Percentiles rank a stretch among this genome's conserved stretches.
Conservation (phyloP, 1,140 invertebrate species). For the Drosophila teissieri region DNA sequence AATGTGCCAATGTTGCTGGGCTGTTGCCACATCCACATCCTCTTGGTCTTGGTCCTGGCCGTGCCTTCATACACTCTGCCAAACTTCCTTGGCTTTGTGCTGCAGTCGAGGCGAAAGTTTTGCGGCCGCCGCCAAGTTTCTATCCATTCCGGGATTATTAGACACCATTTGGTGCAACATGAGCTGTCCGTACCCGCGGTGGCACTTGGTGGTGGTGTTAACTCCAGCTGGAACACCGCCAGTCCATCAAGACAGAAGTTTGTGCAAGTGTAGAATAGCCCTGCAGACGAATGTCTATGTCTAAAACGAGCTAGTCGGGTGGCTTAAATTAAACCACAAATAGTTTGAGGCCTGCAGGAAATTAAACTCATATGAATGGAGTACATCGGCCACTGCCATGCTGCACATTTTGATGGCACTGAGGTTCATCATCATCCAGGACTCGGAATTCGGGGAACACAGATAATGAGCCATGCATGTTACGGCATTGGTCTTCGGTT, state of each 20-base stretch:
- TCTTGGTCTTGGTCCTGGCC: conserved; percentile 29
- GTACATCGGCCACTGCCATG: conserved; percentile 22
- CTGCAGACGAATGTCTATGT: too few relatives aligned
- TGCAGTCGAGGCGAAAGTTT: conserved; percentile 52
- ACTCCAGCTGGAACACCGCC: conserved; percentile 21
- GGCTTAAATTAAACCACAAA: conserved; percentile 55
- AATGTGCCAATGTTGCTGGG: conserved; percentile 75
- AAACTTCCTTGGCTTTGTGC: conserved; percentile 55
- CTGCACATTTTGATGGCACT: conserved; percentile 59
- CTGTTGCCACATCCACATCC: conserved; percentile 54
- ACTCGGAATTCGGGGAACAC: conserved; percentile 1
- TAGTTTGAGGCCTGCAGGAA: conserved; percentile 65
- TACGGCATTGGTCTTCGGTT: conserved; percentile 19
- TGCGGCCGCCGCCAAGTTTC: conserved; percentile 64
- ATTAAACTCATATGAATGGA: conserved; percentile 70
- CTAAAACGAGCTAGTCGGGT: conserved; percentile 23
- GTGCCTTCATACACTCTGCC: conserved; percentile 51
- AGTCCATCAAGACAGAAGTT: conserved; percentile 55
- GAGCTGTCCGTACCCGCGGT: conserved; percentile 20
- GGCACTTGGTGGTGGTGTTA: conserved; percentile 8
- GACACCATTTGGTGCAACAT: conserved; percentile 74
- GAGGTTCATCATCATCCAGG: background rate
- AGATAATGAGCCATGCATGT: conserved; percentile 46
- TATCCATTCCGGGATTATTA: conserved; percentile 63
- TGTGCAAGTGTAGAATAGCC: conserved; percentile 50